Evolutionary conservation across 2,888 invertebrate genomes (phyloP).

Genomic region (Drosophila demipolita): DNA sequence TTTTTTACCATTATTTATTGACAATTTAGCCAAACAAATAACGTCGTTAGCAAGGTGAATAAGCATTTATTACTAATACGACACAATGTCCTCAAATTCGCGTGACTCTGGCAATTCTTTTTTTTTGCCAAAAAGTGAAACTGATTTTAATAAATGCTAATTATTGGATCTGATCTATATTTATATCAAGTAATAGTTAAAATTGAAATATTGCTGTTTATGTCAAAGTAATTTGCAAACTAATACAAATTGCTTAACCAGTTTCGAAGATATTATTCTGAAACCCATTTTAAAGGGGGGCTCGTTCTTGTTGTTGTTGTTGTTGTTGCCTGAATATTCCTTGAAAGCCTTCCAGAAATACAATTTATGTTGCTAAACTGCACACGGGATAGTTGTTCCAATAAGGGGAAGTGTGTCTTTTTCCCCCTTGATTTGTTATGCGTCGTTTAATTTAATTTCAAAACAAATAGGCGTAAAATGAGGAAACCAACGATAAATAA

Average conservation of each 20-base stretch:
- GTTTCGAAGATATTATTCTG: conserved; percentile 16
- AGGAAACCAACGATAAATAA: conserved; percentile 74
- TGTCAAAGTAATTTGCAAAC: conserved; percentile 36
- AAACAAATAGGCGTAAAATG: conserved; percentile 78
- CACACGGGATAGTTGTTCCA: not conserved
- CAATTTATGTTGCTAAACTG: not conserved
- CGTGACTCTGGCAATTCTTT: not conserved
- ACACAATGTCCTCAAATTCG: conserved; percentile 19
- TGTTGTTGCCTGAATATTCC: not conserved
- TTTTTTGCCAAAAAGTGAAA: conserved; percentile 4
- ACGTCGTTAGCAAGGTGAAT: conserved; percentile 57
- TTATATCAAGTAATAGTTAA: conserved; percentile 8
- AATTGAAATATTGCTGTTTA: conserved; percentile 1
- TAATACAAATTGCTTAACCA: conserved; percentile 47
- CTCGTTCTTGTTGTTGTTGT: conserved; percentile 24
- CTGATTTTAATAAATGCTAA: conserved; percentile 16
- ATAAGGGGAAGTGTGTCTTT: conserved; percentile 10
- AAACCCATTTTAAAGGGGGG: conserved; percentile 28
- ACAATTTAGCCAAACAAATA: conserved; percentile 74
- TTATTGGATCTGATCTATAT: conserved; percentile 8
- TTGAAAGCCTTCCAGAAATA: conserved; percentile 20
- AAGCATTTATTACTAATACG: conserved; percentile 66
- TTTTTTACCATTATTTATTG: conserved; percentile 70
- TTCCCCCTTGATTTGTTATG: conserved; percentile 61
- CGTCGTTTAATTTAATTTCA: conserved; percentile 77